Percentiles rank a stretch among this genome's conserved stretches.
phyloP scores from a whole-genome alignment of 2,888 invertebrate genomes.

The Plagiodera versicolora region DNA sequence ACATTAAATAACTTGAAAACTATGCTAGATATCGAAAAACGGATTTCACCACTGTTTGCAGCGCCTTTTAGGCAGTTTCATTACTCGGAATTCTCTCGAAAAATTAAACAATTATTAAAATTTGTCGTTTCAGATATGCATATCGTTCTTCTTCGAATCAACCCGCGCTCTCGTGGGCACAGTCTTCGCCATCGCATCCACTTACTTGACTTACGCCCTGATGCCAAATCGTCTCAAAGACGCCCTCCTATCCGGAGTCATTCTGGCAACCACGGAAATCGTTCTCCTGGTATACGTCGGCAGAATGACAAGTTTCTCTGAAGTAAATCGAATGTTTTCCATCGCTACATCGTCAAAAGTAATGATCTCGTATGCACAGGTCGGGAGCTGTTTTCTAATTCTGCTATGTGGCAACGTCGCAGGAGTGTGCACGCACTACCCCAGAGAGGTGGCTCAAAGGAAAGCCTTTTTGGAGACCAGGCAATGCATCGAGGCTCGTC shows the following conservation, averaged over 20 bases:
- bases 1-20: too few relatives aligned
- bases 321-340: constrained; percentile 37
- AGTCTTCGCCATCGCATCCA: constrained; percentile 77
- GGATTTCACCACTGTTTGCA: too few relatives aligned
- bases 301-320: constrained; percentile 34
- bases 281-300: constrained; percentile 45
- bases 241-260: constrained; percentile 73
- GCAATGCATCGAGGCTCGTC: constrained; percentile 87
- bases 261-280: constrained; percentile 69
- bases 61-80: too few relatives aligned
- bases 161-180: constrained; percentile 60
- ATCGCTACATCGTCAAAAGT: too few relatives aligned
- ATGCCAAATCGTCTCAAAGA: constrained; percentile 86
- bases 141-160: constrained; percentile 49
- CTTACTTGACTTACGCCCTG: constrained; percentile 85
- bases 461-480: constrained; percentile 94
- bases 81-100: too few relatives aligned
- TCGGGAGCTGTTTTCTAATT: constrained; percentile 68
- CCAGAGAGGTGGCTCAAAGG: constrained; percentile 86
- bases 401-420: constrained; percentile 79
- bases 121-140: constrained; percentile 49
- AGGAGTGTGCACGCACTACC: constrained; percentile 88
- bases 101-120: too few relatives aligned
- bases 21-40: too few relatives aligned
- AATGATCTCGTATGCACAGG: too few relatives aligned